Base-by-base conservation (phyloP, 2,888 invertebrate genomes). In the Linhomoeus sp. region DNA sequence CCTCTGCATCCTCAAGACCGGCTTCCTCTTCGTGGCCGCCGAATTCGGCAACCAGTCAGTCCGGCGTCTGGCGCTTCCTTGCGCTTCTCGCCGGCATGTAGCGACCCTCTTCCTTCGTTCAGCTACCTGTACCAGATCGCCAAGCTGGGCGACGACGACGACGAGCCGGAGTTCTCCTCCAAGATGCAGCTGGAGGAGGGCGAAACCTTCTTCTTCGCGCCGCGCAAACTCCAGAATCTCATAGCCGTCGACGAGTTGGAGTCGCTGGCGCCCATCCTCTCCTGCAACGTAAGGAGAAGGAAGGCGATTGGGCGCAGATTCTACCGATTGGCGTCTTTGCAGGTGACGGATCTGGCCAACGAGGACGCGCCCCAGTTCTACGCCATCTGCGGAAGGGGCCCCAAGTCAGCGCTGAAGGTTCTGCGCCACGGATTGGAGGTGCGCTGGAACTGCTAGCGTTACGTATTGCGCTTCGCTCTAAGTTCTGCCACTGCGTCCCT, bases 21-120 rank as follows among this genome's bases (percentile, higher is more conserved):
- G 97, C 2, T 99, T 99, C 66, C 71, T 99, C 20, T 99, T 97
- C 71, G 84, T 94, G 14, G 94, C 94, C 1, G 82, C 86, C 26
- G 97, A 99, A 71, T 97, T 94, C 76, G 94, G 94, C 58, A 97
- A 97, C 72, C 97, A 99, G 88, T 92, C 73, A 82, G 90, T 82
- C 36, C 45, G 24, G 15, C 15, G 9, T 33, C 15, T 33, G 9
- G 15, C 33, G 15, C n/a, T n/a, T n/a, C n/a, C n/a, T n/a, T n/a
- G n/a, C n/a, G n/a, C n/a, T n/a, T n/a, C n/a, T n/a, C n/a, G n/a
- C n/a, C n/a, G n/a, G n/a, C n/a, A n/a, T n/a, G n/a, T n/a, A n/a
- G n/a, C n/a, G n/a, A n/a, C n/a, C n/a, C n/a, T n/a, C n/a, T n/a
- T n/a, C n/a, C n/a, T n/a, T n/a, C n/a, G n/a, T n/a, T 7, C 66